These are phyloP conservation scores for Leptinotarsa lineolata DNA, from an alignment of 1,140 invertebrate species.

Conservation along the genomic window DNA sequence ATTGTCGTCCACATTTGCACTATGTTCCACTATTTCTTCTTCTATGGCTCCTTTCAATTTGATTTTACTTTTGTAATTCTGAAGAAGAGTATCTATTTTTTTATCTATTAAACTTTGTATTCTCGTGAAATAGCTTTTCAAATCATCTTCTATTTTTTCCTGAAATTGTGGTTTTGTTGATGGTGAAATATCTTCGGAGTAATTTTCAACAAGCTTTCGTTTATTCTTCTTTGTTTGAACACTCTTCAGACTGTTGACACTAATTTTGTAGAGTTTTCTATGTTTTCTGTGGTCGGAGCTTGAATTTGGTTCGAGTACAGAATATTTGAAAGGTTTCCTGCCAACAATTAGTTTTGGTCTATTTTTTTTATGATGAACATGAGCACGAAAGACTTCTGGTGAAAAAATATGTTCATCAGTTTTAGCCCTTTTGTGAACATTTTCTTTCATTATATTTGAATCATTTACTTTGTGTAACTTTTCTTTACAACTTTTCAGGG, in stretches of 20 bases:
- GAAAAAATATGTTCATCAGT: neutral
- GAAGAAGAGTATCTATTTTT: conserved; percentile 32
- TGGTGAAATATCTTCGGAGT: neutral
- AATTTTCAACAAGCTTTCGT: conserved; percentile 10
- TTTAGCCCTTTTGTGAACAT: neutral
- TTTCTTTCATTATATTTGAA: neutral
- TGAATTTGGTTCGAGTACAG: neutral
- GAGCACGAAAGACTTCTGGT: neutral
- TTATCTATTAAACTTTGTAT: conserved; percentile 35
- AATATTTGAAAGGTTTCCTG: neutral
- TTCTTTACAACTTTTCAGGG: too few species aligned
- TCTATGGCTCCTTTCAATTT: neutral
- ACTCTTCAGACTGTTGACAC: neutral
- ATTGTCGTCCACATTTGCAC: neutral
- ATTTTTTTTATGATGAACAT: neutral
- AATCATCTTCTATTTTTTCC: conserved; percentile 31
- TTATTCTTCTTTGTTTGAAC: neutral
- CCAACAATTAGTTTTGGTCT: neutral
- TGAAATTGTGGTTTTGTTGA: conserved; percentile 15
- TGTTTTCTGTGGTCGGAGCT: neutral
- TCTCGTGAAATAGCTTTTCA: conserved; percentile 35
- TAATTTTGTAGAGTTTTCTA: neutral
- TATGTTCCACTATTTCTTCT: conserved; percentile 3
- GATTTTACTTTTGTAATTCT: conserved; percentile 16
- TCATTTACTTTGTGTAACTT: too few species aligned